Conservation (phyloP, 2,797 vertebrate species). For the Myoxocephalus aenaeus region DNA sequence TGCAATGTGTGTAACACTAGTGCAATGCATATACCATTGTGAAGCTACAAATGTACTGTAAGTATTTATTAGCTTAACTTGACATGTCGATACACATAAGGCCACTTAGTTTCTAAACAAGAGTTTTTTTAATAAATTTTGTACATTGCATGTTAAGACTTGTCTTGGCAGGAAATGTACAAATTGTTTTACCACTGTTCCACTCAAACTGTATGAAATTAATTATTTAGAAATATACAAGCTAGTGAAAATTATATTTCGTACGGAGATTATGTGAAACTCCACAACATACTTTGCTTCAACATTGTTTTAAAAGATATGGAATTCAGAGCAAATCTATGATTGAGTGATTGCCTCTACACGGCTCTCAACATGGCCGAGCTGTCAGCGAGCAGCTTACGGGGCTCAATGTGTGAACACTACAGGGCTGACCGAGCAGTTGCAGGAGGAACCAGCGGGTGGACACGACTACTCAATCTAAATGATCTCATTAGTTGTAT, state of each 20-base stretch:
- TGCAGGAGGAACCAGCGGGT: background rate
- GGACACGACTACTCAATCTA: background rate
- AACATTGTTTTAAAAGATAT: background rate
- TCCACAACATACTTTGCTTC: fast-evolving
- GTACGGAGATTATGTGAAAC: background rate
- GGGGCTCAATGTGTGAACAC: background rate
- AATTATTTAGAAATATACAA: conserved; percentile 54
- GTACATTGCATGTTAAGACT: conserved; percentile 50
- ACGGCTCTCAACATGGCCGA: background rate
- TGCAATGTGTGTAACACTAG: conserved; percentile 55
- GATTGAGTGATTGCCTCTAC: background rate
- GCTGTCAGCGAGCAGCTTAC: background rate
- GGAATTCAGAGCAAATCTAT: background rate
- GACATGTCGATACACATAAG: conserved; percentile 42
- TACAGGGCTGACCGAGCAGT: background rate
- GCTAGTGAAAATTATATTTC: background rate
- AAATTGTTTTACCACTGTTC: conserved; percentile 56
- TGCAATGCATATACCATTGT: conserved; percentile 35
- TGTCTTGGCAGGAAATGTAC: conserved; percentile 21
- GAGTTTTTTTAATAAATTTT: conserved; percentile 19
- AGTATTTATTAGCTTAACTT: conserved; percentile 43
- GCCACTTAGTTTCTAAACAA: conserved; percentile 46
- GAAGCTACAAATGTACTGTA: conserved; percentile 47
- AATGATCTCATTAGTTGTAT: background rate
- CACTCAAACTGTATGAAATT: conserved; percentile 66